phyloP scores from a whole-genome alignment of 2,113 vertebrate genomes.

The Panthera tigris region DNA sequence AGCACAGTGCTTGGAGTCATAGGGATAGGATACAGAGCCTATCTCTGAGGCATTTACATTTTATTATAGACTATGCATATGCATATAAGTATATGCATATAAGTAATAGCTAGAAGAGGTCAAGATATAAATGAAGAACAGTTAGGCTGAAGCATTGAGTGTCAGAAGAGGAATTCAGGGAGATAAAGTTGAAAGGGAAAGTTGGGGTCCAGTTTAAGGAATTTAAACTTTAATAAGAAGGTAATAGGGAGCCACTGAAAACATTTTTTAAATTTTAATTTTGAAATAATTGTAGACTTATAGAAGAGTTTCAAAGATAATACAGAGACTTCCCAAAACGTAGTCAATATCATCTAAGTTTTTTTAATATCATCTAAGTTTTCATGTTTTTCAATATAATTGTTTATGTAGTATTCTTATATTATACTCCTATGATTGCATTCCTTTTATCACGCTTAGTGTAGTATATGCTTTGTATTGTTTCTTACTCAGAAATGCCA shows the following conservation, averaged over 20 bases:
- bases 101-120: neutral
- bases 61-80: neutral
- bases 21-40: neutral
- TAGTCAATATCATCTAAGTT: neutral
- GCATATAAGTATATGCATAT: neutral
- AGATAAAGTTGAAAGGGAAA: neutral
- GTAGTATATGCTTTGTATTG: neutral
- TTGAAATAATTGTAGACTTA: neutral
- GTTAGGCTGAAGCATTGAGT: neutral
- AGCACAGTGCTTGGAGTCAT: neutral
- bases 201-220: neutral
- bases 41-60: neutral
- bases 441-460: neutral
- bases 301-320: constrained; percentile 31
- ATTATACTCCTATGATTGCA: neutral
- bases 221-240: neutral
- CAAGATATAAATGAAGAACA: neutral
- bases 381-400: neutral
- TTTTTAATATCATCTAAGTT: neutral
- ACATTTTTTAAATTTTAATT: neutral
- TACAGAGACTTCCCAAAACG: neutral
- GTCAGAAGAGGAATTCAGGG: neutral
- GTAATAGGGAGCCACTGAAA: neutral
- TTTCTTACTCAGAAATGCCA: neutral
- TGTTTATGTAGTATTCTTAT: neutral